Evolutionary conservation across 1,140 invertebrate genomes (phyloP).

Genomic region (Drosophila setifemur): DNA sequence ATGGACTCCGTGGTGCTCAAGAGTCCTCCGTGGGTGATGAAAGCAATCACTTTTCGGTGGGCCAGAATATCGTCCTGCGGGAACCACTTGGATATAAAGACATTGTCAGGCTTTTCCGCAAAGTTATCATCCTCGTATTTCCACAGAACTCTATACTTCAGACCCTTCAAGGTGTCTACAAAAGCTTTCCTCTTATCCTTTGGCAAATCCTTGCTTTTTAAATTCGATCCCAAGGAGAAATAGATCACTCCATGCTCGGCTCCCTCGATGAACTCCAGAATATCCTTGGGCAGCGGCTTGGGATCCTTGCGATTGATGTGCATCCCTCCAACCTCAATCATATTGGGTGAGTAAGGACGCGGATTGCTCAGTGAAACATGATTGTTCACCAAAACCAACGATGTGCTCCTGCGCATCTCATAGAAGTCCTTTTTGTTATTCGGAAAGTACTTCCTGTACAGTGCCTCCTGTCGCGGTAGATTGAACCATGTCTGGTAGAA

Average conservation of each 20-base stretch:
- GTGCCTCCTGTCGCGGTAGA: slow-evolving; percentile 68
- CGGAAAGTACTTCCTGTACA: slow-evolving; percentile 81
- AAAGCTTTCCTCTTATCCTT: slow-evolving; percentile 83
- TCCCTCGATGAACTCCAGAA: slow-evolving; percentile 84
- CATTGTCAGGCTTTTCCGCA: slow-evolving; percentile 84
- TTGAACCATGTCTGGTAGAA: slow-evolving; percentile 27
- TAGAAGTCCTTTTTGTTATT: slow-evolving; percentile 58
- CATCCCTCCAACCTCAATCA: slow-evolving; percentile 85
- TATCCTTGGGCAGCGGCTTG: slow-evolving; percentile 78
- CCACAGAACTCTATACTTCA: slow-evolving; percentile 87
- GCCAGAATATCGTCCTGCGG: slow-evolving; percentile 88
- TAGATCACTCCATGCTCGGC: slow-evolving; percentile 85
- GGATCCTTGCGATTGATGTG: slow-evolving; percentile 81
- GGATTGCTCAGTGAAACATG: slow-evolving; percentile 84
- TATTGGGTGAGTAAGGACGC: slow-evolving; percentile 83
- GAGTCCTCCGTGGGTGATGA: slow-evolving; percentile 89
- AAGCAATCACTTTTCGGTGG: slow-evolving; percentile 87
- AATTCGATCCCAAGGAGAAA: slow-evolving; percentile 86
- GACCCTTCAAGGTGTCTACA: slow-evolving; percentile 83
- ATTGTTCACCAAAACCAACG: slow-evolving; percentile 84
- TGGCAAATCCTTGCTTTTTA: slow-evolving; percentile 84
- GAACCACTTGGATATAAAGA: slow-evolving; percentile 87
- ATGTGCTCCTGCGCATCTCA: slow-evolving; percentile 76
- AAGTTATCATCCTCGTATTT: slow-evolving; percentile 86
- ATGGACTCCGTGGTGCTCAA: slow-evolving; percentile 88